Evolutionary conservation across 2,113 vertebrate species (phyloP).

Genomic region (Platycercus adscitus): DNA sequence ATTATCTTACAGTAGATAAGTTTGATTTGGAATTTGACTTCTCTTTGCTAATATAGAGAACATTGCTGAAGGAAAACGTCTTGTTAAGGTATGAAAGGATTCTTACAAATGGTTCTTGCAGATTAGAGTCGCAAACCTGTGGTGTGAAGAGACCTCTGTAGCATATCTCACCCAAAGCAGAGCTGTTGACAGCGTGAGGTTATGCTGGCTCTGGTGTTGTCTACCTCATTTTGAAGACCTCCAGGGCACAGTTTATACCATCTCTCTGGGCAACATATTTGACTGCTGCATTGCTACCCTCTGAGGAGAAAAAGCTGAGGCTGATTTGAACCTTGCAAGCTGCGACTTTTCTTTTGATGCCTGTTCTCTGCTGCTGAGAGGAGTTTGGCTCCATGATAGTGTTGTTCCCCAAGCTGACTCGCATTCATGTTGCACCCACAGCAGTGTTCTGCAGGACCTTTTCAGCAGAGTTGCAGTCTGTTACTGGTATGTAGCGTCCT

Average conservation of each 20-base stretch:
- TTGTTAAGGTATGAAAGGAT: neutral
- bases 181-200: neutral
- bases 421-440: neutral
- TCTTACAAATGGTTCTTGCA: neutral
- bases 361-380: neutral
- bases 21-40: neutral
- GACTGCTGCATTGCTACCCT: neutral
- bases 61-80: neutral
- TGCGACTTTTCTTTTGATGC: neutral
- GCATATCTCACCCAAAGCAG: neutral
- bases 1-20: neutral
- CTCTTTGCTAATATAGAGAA: neutral
- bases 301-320: neutral
- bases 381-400: neutral
- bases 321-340: neutral
- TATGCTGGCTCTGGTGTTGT: neutral
- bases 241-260: neutral
- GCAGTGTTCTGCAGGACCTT: neutral
- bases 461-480: neutral
- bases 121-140: neutral
- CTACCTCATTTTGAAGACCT: neutral
- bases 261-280: neutral
- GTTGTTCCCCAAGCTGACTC: accelerated
- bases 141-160: neutral
- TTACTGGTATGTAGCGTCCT: neutral